Base-by-base conservation (phyloP, 2,797 vertebrate species). In the Lindbergichthys nudifrons region DNA sequence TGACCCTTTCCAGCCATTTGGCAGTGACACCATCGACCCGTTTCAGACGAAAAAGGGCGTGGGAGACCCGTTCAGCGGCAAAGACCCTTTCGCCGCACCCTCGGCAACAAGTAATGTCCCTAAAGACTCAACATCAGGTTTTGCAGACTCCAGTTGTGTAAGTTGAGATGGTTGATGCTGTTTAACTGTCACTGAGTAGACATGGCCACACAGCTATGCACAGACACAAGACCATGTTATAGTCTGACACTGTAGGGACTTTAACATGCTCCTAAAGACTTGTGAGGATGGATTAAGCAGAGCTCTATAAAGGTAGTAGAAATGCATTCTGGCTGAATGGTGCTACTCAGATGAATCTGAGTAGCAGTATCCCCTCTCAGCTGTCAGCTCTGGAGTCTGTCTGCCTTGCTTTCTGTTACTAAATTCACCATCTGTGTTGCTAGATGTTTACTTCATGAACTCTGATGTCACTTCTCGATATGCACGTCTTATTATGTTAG, bases 1-100 rank as follows among this genome's bases (percentile, higher is more conserved):
- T 59, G 98, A 99, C 90, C 97, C 98, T 63, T 99, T 99, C 95
- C 97, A 98, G 93, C 96, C 97, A 1, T 98, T 98, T 18, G 94
- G 95, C 81, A 88, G 95, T 59, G 97, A 97, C 52, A 90, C 88
- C 82, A 90, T 93, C 47, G 98, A 99, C 93, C 97, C 95, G 0
- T 98, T 98, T 91, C 97, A 97, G 92, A 97, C 93, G 95, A 97
- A 96, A 96, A 98, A 97, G 89, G 95, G 95, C 81, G 95, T 94
- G 80, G 96, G 95, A 90, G 98, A 98, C 93, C 97, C 98, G 0
- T 99, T 99, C 95, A 99, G 97, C 79, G 97, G 97, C 94, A 98
- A 97, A 95, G 98, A 98, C 86, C 97, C 97, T 54, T 98, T 99
- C 86, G 95, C 96, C 86, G 94, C 97, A 76, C 93, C 97, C 62